Evolutionary conservation across 2,113 vertebrate genomes (phyloP), one percentile per base, ranked within the genome.

Genomic region (Sitta europaea): DNA sequence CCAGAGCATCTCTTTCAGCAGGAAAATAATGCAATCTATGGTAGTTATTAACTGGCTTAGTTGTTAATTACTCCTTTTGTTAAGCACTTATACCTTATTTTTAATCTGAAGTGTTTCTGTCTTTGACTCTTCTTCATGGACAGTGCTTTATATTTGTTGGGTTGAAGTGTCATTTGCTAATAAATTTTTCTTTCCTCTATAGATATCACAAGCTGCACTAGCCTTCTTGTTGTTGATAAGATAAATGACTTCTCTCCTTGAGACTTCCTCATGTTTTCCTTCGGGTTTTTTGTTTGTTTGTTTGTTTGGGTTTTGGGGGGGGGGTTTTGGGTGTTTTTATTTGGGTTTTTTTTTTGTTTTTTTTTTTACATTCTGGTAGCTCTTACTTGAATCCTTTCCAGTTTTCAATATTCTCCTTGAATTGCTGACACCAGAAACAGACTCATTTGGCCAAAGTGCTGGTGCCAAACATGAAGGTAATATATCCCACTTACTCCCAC

Each of bases 401-500:
- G 12, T 86, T 86, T 92, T 80, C 82, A 62, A 38, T 83, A 88
- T 83, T 38, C 42, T 80, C 23, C 75, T 83, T 54, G 54, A 90
- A 77, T 43, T 76, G 78, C 88, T 92, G 75, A 92, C 62, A 79
- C 82, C 27, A 79, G 82, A 66, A 92, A 45, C 3, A 6, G 67
- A 66, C 38, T 67, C 48, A 45, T 89, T 94, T 90, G 81, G 70
- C 53, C 62, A 22, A 14, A 7, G 40, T 43, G 40, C 54, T 65
- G 28, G 67, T 68, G 83, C 83, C 86, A 92, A 17, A 93, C 36
- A 12, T 63, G 72, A 28, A 92, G 71, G 88, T 80, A 66, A 73
- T 86, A 76, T 38, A 90, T 92, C 58, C 85, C 73, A 28, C 58
- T 92, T 86, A 83, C 95, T 88, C 93, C 89, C 76, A 89, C 90